A percentile compares a stretch with the other conserved stretches of the same genome.
phyloP scores from a whole-genome alignment of 2,888 invertebrate genomes.

The Merodon equestris region DNA sequence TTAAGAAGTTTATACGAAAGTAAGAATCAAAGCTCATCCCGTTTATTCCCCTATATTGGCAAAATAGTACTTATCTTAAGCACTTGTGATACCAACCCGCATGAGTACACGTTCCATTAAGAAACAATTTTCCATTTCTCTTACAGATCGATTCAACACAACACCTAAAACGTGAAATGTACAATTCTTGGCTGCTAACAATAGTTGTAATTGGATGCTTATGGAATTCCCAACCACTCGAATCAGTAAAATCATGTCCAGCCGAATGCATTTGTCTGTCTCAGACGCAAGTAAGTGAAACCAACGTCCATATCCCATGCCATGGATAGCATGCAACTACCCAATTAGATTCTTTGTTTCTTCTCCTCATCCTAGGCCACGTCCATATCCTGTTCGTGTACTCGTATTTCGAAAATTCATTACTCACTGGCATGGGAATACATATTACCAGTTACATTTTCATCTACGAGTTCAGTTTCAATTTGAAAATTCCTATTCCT shows the following conservation, averaged over 20 bases:
- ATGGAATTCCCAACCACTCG: slow-evolving; percentile 78
- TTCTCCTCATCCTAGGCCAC: neutral
- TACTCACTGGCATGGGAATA: slow-evolving; percentile 45
- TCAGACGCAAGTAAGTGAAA: slow-evolving; percentile 87
- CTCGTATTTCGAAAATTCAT: slow-evolving; percentile 32
- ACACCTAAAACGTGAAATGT: slow-evolving; percentile 77
- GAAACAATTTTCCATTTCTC: slow-evolving; percentile 7
- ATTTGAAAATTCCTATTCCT: too few species aligned
- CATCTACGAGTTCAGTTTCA: too few species aligned
- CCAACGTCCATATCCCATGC: neutral
- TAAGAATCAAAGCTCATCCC: too few species aligned
- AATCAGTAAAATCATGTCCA: slow-evolving; percentile 84
- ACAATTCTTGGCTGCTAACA: slow-evolving; percentile 79
- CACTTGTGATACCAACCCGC: too few species aligned
- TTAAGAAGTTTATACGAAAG: too few species aligned
- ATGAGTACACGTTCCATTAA: neutral
- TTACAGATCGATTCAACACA: slow-evolving; percentile 55
- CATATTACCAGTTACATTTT: too few species aligned
- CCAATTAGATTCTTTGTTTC: slow-evolving; percentile 30
- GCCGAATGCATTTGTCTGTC: slow-evolving; percentile 92
- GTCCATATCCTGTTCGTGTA: too few species aligned
- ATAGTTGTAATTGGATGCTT: slow-evolving; percentile 79
- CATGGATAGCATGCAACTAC: neutral
- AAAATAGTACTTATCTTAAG: too few species aligned
- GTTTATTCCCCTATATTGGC: too few species aligned